A percentile compares a stretch with the other conserved stretches of the same genome.
Conservation (phyloP, 2,888 invertebrate genomes). For the Cantharis flavilabris region DNA sequence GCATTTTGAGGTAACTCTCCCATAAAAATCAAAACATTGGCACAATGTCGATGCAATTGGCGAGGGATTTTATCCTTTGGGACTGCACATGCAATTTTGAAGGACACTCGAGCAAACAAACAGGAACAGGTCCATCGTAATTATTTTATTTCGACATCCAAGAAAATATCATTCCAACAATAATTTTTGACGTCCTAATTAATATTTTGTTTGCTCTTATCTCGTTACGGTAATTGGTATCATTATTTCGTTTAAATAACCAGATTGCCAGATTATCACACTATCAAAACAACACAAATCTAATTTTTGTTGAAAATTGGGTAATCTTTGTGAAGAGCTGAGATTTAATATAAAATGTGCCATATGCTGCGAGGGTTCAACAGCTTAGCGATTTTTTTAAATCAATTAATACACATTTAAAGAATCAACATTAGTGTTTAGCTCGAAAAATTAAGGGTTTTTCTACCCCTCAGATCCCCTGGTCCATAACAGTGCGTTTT, state of each 20-base stretch:
- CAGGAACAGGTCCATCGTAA: slow-evolving; percentile 2
- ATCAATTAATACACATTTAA: background rate
- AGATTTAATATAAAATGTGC: background rate
- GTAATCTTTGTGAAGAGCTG: slow-evolving; percentile 13
- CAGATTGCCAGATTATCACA: slow-evolving; percentile 21
- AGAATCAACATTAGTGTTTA: background rate
- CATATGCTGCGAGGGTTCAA: background rate
- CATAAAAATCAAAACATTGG: slow-evolving; percentile 55
- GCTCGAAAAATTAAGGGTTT: no score
- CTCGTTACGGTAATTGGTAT: slow-evolving; percentile 10
- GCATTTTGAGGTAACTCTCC: slow-evolving; percentile 49
- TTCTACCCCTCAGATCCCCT: no score
- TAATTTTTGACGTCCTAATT: background rate
- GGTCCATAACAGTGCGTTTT: no score
- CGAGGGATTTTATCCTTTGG: slow-evolving; percentile 25
- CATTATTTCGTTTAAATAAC: slow-evolving; percentile 14
- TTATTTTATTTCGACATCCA: background rate
- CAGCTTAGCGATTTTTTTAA: background rate
- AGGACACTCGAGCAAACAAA: slow-evolving; percentile 7
- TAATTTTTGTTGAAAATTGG: slow-evolving; percentile 12
- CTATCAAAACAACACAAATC: slow-evolving; percentile 20
- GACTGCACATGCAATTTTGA: slow-evolving; percentile 3
- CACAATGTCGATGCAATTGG: slow-evolving; percentile 31
- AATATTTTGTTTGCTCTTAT: slow-evolving; percentile 9
- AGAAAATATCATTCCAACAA: background rate